phyloP scores from a whole-genome alignment of 1,140 invertebrate species.

The Grapholita molesta region DNA sequence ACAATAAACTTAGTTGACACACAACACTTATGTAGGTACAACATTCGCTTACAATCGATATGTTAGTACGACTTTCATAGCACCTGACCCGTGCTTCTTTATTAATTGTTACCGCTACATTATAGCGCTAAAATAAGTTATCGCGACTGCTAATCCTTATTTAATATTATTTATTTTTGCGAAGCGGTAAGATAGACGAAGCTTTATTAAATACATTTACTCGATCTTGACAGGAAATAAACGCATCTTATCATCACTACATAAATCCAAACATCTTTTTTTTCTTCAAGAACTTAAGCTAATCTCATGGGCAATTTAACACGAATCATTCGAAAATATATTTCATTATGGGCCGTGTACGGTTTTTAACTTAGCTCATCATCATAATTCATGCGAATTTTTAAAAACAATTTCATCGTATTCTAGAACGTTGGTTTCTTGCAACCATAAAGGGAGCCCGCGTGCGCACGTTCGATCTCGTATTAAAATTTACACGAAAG shows the following conservation, averaged over 20 bases:
- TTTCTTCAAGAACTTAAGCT: conserved; percentile 10
- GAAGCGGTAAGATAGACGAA: neutral
- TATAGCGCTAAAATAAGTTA: too few species aligned
- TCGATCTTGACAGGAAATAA: neutral
- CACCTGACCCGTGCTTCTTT: too few species aligned
- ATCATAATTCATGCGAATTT: conserved; percentile 63
- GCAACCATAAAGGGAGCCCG: conserved; percentile 45
- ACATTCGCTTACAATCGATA: too few species aligned
- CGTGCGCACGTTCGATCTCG: conserved; percentile 50
- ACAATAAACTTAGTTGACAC: too few species aligned
- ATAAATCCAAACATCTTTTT: conserved; percentile 4
- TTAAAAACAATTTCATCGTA: conserved; percentile 41
- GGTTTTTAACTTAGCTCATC: conserved; percentile 44
- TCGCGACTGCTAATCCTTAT: neutral
- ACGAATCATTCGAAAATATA: conserved; percentile 40
- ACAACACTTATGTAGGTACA: too few species aligned
- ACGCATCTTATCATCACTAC: neutral
- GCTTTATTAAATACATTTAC: neutral
- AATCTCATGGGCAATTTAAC: conserved; percentile 64
- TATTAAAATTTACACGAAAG: conserved; percentile 68
- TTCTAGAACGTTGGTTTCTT: conserved; percentile 39
- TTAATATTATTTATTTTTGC: neutral
- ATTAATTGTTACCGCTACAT: too few species aligned
- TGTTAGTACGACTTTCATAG: too few species aligned
- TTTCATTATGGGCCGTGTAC: conserved; percentile 44